phyloP scores from a whole-genome alignment of 1,140 invertebrate species.

The Aphaenogaster rudis region DNA sequence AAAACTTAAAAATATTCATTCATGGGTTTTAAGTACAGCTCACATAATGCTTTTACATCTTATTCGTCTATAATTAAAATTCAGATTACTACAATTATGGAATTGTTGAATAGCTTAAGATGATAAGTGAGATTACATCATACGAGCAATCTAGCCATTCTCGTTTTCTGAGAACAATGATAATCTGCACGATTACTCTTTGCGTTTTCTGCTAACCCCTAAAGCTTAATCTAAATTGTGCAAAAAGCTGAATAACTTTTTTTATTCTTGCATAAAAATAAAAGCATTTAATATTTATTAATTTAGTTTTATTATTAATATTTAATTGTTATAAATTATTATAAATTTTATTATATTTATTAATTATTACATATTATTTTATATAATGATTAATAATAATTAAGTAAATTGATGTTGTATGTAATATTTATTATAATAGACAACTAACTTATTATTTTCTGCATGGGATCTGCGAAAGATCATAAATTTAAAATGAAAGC shows the following conservation, averaged over 20 bases:
- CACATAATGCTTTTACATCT: not conserved
- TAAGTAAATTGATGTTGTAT: not conserved
- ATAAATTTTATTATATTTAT: not conserved
- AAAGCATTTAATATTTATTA: not conserved
- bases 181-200: not conserved
- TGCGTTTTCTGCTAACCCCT: not conserved
- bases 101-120: not conserved
- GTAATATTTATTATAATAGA: not conserved
- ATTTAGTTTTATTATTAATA: conserved; percentile 7
- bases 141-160: not conserved
- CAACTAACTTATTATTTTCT: conserved; percentile 1
- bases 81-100: not conserved
- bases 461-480: not conserved
- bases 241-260: not conserved
- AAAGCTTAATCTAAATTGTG: not conserved
- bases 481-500: conserved; percentile 8
- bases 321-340: not conserved
- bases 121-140: conserved; percentile 12
- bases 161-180: conserved; percentile 7
- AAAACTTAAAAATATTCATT: not conserved
- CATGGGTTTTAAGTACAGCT: not conserved
- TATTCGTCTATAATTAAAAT: conserved; percentile 35
- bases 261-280: not conserved
- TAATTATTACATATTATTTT: not conserved
- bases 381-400: not conserved